Base-by-base conservation (phyloP, 2,113 vertebrate genomes). In the Egretta garzetta region DNA sequence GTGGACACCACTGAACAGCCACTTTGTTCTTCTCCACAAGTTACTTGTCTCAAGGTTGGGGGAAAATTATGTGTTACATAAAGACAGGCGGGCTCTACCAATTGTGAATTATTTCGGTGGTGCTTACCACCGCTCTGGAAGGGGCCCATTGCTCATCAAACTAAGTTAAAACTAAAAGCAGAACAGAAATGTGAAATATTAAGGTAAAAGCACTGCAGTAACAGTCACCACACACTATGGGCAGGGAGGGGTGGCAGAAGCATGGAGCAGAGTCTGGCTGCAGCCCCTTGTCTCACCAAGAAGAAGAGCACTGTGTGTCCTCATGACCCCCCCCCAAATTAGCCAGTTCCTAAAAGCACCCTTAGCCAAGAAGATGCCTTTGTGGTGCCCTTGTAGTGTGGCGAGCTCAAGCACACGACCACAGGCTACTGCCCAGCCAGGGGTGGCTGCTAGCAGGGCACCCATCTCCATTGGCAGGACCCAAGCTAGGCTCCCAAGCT, bases 381-480 rank as follows among this genome's bases (percentile, higher is more conserved):
- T 84, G 41, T 45, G 50, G 30, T 21, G 21, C 11, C 39, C 10
- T 19, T 84, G 32, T 3, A 19, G 23, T 0, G 0, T 3, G n/a
- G 62, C 3, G 5, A 47, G 23, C 30, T 76, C 43, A 33, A 56
- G 49, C 16, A 47, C 60, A n/a, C 0, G 4, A 15, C n/a, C 9
- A 26, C 1, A 35, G 66, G 32, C 39, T 52, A 2, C 49, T 47
- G 71, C 33, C 41, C 18, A 26, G 47, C 12, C 19, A 52, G 33
- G 18, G 12, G 3, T 19, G 41, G 30, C 13, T 9, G 35, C 53
- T 47, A 19, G 41, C 24, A 41, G 37, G 4, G 16, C 2, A 1
- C 22, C 9, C 14, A 5, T 45, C 63, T 70, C 24, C 2, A 1
- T 14, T 62, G 20, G 37, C 62, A 47, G 50, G 41, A 28, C 63